These are phyloP conservation scores for Rhabdomys dilectus DNA, from an alignment of 2,113 vertebrate genomes.

Conservation along the genomic window DNA sequence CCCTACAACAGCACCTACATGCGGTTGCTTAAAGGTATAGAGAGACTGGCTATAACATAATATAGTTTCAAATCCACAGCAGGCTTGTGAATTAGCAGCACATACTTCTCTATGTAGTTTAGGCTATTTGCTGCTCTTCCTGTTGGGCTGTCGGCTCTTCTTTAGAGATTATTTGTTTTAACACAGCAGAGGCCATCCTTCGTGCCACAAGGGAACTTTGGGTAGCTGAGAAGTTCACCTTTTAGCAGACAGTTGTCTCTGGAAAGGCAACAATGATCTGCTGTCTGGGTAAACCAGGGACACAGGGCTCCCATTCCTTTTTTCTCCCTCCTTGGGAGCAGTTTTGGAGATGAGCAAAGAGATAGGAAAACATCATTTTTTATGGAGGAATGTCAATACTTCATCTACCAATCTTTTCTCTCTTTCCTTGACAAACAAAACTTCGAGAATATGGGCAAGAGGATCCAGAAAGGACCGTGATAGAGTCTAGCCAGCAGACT, in stretches of 20 bases:
- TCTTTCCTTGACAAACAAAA: neutral
- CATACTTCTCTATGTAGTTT: neutral
- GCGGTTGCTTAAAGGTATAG: neutral
- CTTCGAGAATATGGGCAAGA: neutral
- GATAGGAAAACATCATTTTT: neutral
- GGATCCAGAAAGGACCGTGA: neutral
- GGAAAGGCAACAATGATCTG: conserved; percentile 18
- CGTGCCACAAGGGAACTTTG: neutral
- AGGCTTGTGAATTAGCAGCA: neutral
- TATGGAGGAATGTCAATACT: neutral
- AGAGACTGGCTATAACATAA: neutral
- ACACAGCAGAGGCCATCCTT: neutral
- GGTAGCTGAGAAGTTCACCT: neutral
- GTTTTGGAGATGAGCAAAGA: neutral
- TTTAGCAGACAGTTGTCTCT: neutral
- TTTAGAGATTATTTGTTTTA: neutral
- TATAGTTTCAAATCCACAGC: neutral
- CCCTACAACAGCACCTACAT: neutral
- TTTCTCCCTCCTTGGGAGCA: neutral
- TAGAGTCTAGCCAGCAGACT: neutral
- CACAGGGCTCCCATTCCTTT: neutral
- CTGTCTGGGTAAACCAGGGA: neutral
- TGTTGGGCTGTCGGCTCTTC: neutral
- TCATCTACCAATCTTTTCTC: neutral
- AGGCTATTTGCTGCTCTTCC: neutral